These are phyloP conservation scores for Hyla sarda DNA, from an alignment of 2,113 vertebrate genomes.

Conservation along the genomic window DNA sequence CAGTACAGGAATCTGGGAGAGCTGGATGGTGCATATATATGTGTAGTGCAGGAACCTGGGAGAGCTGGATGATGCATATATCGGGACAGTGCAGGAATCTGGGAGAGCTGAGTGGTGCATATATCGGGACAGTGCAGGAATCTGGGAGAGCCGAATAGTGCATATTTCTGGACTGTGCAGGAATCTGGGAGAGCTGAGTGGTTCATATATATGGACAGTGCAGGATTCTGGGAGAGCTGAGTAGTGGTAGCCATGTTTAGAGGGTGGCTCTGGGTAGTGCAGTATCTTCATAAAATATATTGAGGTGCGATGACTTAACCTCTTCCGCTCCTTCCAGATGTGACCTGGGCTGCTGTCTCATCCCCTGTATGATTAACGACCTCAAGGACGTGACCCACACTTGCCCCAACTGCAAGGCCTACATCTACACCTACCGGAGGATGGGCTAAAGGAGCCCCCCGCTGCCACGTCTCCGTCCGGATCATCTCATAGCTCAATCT, in stretches of 20 bases:
- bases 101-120: no score
- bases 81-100: no score
- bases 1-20: no score
- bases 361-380: constrained; percentile 95
- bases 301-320: neutral
- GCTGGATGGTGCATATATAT: neutral
- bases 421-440: constrained; percentile 98
- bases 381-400: constrained; percentile 98
- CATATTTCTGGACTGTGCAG: neutral
- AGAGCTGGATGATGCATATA: neutral
- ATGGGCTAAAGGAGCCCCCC: constrained; percentile 82
- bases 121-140: neutral
- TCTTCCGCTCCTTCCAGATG: constrained; percentile 76
- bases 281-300: no score
- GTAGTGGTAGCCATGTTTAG: no score
- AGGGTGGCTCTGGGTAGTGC: no score
- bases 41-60: neutral
- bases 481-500: constrained; percentile 12
- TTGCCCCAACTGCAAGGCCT: constrained; percentile 97
- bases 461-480: neutral
- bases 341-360: constrained; percentile 95
- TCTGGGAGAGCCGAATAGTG: neutral
- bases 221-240: neutral
- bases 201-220: neutral
- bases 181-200: neutral